Percentiles rank a stretch among this genome's conserved stretches.
Evolutionary conservation across 2,888 invertebrate species (phyloP).

Genomic region (Gerosis bhagava): DNA sequence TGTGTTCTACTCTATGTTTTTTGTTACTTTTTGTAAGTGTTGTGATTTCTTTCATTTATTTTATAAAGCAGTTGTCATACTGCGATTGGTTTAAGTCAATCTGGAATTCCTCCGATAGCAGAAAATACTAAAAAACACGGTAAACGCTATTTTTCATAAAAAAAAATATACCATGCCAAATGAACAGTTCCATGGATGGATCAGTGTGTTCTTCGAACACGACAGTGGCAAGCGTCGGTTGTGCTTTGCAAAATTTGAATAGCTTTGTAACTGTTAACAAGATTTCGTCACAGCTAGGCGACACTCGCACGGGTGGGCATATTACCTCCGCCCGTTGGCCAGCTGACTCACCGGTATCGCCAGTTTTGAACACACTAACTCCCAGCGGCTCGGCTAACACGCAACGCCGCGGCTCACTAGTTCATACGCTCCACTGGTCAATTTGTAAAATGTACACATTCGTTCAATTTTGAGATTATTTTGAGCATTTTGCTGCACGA

Average conservation of each 20-base stretch:
- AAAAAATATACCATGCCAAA: too few species aligned
- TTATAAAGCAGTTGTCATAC: too few species aligned
- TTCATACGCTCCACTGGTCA: conserved; percentile 61
- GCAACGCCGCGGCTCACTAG: conserved; percentile 66
- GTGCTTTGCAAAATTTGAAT: conserved; percentile 4
- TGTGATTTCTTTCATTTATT: too few species aligned
- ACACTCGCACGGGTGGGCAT: conserved; percentile 50
- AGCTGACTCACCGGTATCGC: conserved; percentile 58
- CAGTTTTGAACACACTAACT: conserved; percentile 52
- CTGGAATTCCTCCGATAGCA: too few species aligned
- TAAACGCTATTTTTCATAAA: too few species aligned
- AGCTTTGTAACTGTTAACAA: conserved; percentile 2
- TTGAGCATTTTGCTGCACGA: conserved; percentile 11
- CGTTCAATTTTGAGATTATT: conserved; percentile 28
- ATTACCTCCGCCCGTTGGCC: conserved; percentile 47
- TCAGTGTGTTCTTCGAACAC: too few species aligned
- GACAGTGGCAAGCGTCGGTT: too few species aligned
- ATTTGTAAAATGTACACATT: conserved; percentile 54
- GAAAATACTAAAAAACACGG: too few species aligned
- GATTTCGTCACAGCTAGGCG: conserved; percentile 21
- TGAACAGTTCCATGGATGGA: too few species aligned
- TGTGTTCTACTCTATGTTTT: too few species aligned
- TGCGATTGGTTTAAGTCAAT: too few species aligned
- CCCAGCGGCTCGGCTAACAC: conserved; percentile 61
- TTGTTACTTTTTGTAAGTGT: too few species aligned